These are phyloP conservation scores for Anastrepha obliqua DNA, from an alignment of 1,140 invertebrate genomes.

Conservation along the genomic window DNA sequence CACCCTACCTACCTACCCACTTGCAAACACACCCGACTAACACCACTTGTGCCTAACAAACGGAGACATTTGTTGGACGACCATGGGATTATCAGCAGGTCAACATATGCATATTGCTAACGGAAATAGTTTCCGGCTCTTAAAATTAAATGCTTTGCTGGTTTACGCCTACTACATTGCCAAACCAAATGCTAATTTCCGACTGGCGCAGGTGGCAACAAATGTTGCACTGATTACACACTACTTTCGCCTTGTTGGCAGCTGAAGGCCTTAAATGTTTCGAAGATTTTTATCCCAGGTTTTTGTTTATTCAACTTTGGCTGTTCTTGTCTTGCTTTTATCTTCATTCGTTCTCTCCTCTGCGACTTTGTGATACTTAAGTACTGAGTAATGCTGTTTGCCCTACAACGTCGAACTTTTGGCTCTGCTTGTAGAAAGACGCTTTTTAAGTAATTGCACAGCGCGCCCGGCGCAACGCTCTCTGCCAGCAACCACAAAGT, in stretches of 20 bases:
- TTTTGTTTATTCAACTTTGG: not conserved
- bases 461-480: not conserved
- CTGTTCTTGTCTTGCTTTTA: not conserved
- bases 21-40: too few species aligned
- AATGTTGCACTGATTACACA: not conserved
- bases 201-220: not conserved
- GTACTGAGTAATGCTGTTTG: not conserved
- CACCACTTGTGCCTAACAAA: too few species aligned
- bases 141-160: too few species aligned
- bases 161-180: too few species aligned
- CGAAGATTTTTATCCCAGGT: not conserved
- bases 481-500: conserved; percentile 12
- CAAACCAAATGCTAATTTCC: not conserved
- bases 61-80: too few species aligned
- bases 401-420: not conserved
- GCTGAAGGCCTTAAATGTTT: not conserved
- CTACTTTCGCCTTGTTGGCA: not conserved
- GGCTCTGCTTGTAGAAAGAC: not conserved
- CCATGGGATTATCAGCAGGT: too few species aligned
- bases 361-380: not conserved
- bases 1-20: too few species aligned
- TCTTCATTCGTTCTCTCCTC: not conserved
- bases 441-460: not conserved
- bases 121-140: too few species aligned
- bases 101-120: too few species aligned